Conservation (phyloP, 2,113 vertebrate genomes). For the Rostratula benghalensis region DNA sequence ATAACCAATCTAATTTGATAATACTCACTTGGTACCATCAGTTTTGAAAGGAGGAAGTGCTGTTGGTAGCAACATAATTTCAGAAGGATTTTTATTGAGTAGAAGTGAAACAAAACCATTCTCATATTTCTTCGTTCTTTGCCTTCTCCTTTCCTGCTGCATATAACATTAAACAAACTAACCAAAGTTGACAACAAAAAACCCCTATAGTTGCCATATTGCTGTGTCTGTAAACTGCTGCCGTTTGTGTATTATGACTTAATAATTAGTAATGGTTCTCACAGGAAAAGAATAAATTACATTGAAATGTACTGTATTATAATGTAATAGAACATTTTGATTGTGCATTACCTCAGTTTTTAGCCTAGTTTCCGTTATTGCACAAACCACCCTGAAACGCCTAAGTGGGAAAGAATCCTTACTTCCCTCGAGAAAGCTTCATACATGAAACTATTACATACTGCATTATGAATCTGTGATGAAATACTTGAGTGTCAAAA, state of each 20-base stretch:
- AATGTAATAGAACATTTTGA: background rate
- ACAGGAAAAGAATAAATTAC: background rate
- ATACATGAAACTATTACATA: background rate
- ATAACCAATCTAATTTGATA: background rate
- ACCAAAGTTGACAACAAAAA: slow-evolving; percentile 6
- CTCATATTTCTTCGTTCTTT: slow-evolving; percentile 23
- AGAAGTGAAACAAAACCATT: slow-evolving; percentile 36
- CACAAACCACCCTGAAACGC: background rate
- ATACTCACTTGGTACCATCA: background rate
- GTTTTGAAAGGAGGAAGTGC: slow-evolving; percentile 7
- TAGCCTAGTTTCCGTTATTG: background rate
- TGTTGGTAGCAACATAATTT: slow-evolving; percentile 19
- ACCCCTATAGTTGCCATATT: background rate
- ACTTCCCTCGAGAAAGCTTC: background rate
- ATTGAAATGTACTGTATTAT: background rate
- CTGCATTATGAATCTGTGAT: background rate
- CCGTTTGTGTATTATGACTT: background rate
- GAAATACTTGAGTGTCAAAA: background rate
- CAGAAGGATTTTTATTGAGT: slow-evolving; percentile 8
- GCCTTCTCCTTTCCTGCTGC: background rate
- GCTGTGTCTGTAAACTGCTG: background rate
- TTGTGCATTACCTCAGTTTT: background rate
- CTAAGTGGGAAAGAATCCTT: background rate
- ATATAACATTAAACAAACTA: slow-evolving; percentile 17
- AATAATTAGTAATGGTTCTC: slow-evolving; percentile 8